A percentile compares a stretch with the other conserved stretches of the same genome.
Conservation (phyloP, 2,797 vertebrate genomes). For the Hydrophis major region DNA sequence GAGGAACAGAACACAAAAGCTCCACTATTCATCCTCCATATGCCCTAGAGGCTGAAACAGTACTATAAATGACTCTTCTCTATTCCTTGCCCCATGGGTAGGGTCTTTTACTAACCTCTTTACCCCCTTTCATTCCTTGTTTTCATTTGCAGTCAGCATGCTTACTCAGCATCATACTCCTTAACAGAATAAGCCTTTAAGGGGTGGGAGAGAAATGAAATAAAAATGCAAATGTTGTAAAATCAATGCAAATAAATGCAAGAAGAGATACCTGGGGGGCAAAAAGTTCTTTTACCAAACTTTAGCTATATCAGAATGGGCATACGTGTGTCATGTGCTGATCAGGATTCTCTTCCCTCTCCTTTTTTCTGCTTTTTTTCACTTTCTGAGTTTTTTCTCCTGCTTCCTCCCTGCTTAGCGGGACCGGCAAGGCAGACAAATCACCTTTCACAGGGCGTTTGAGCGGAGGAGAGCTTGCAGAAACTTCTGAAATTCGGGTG, state of each 20-base stretch:
- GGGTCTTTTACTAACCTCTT: not conserved
- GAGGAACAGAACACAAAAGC: slow-evolving; percentile 19
- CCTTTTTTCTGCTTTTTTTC: too few species aligned
- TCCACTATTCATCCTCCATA: slow-evolving; percentile 9
- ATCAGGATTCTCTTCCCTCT: not conserved
- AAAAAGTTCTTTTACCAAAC: not conserved
- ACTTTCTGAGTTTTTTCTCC: not conserved
- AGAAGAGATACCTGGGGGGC: not conserved
- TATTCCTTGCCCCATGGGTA: rapidly evolving
- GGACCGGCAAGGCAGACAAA: not conserved
- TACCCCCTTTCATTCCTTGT: rapidly evolving
- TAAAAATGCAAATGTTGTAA: not conserved
- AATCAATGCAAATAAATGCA: not conserved
- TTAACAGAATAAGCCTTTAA: not conserved
- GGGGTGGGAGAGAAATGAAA: not conserved
- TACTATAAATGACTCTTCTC: slow-evolving; percentile 1
- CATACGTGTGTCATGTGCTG: not conserved
- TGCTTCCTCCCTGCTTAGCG: not conserved
- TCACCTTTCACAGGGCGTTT: not conserved
- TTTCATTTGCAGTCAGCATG: slow-evolving; percentile 10
- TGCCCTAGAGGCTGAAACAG: slow-evolving; percentile 4
- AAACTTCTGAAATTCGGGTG: not conserved
- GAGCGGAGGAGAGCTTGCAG: not conserved
- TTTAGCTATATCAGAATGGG: not conserved
- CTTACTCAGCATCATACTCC: not conserved